A percentile compares a stretch with the other conserved stretches of the same genome.
Conservation (phyloP, 2,113 vertebrate genomes). For the Cephalopterus ornatus region DNA sequence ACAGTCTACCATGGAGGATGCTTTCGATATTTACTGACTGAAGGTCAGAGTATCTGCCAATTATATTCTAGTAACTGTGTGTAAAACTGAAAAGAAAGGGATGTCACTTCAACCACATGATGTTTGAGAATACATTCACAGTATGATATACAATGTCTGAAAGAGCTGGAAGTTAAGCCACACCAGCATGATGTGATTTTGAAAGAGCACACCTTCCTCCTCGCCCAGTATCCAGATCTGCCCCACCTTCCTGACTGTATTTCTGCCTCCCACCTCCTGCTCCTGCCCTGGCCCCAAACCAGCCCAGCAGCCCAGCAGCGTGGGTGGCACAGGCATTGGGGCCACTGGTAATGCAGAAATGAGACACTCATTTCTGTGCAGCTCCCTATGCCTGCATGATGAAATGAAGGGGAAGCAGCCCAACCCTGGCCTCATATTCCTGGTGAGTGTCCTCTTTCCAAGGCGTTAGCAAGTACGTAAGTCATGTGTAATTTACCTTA, state of each 20-base stretch:
- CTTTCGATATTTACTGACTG: not conserved
- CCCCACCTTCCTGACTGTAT: not conserved
- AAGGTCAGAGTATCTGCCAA: not conserved
- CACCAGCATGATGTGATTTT: not conserved
- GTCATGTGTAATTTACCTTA: fast-evolving
- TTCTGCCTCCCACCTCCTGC: not conserved
- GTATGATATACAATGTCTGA: not conserved
- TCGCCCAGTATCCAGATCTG: not conserved
- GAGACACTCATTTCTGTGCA: not conserved
- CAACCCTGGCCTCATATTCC: not conserved
- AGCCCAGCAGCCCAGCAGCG: fast-evolving
- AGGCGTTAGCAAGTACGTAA: fast-evolving
- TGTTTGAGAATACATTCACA: not conserved
- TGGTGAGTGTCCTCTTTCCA: not conserved
- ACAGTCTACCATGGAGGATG: fast-evolving
- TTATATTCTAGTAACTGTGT: not conserved
- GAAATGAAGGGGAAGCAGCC: not conserved
- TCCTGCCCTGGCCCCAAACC: not conserved
- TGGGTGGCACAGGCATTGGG: not conserved
- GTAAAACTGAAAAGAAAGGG: not conserved
- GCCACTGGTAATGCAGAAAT: fast-evolving
- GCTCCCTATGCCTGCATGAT: not conserved
- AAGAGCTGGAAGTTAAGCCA: not conserved
- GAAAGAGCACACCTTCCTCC: not conserved
- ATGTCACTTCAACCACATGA: not conserved